Evolutionary conservation across 2,113 vertebrate genomes (phyloP).

Genomic region (Machaerirhynchus nigripectus): DNA sequence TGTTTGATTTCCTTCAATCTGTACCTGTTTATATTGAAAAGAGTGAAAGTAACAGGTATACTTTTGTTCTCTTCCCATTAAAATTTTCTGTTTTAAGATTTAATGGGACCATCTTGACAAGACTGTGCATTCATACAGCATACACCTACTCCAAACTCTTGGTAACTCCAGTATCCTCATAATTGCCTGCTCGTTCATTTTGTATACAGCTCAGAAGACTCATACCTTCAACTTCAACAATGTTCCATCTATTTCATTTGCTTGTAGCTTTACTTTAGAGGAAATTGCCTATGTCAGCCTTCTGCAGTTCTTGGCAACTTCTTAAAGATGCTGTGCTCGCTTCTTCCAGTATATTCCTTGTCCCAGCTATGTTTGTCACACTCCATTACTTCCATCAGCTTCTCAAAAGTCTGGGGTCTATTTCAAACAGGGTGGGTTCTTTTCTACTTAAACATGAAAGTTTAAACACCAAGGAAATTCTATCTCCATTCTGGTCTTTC

Average conservation of each 20-base stretch:
- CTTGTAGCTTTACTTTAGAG: not conserved
- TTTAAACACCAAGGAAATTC: constrained; percentile 31
- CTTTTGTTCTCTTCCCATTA: not conserved
- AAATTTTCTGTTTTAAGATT: not conserved
- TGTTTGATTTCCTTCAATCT: not conserved
- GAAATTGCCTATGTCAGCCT: not conserved
- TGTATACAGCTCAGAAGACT: not conserved
- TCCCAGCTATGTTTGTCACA: not conserved
- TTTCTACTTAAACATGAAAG: constrained; percentile 2
- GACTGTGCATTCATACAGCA: not conserved
- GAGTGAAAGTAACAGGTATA: not conserved
- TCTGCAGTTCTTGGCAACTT: constrained; percentile 20
- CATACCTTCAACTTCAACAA: not conserved
- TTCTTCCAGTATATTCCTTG: constrained; percentile 25
- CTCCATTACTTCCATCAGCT: constrained; percentile 27
- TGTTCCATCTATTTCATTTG: not conserved
- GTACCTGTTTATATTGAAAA: not conserved
- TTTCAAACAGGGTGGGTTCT: constrained; percentile 6
- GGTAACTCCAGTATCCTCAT: not conserved
- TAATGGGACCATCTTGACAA: not conserved
- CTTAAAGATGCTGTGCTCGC: not conserved
- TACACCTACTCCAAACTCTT: not conserved
- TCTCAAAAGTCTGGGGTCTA: not conserved
- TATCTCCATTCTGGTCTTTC: not conserved
- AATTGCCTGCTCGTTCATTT: not conserved